Conservation (phyloP, 2,797 vertebrate genomes). For the Poecilia picta region DNA sequence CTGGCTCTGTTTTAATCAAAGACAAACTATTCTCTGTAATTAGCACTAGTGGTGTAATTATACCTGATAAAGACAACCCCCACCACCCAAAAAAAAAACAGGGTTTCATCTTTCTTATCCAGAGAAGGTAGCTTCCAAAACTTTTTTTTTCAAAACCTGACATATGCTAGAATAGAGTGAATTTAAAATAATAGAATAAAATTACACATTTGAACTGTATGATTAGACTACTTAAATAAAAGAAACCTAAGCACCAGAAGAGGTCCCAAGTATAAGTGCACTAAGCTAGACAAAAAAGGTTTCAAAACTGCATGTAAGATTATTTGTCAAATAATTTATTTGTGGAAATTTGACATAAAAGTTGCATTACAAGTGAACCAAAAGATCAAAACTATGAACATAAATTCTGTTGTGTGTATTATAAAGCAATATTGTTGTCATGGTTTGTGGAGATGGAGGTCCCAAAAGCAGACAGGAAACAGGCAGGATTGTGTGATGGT, state of each 20-base stretch:
- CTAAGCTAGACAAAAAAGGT: background rate
- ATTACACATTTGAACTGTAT: background rate
- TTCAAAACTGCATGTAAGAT: background rate
- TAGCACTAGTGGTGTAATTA: slow-evolving; percentile 26
- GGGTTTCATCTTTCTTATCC: background rate
- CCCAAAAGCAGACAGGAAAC: background rate
- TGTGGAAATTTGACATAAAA: background rate
- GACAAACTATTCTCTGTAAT: slow-evolving; percentile 41
- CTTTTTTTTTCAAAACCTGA: background rate
- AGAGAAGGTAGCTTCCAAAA: background rate
- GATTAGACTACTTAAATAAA: background rate
- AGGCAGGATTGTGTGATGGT: background rate
- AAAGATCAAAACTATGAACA: background rate
- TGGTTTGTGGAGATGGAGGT: background rate
- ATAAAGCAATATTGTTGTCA: background rate
- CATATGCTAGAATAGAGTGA: background rate
- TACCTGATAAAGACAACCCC: background rate
- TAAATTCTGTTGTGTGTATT: background rate
- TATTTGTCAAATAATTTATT: background rate
- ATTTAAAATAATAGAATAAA: background rate
- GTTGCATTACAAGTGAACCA: background rate
- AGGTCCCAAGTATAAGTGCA: background rate
- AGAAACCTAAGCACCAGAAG: background rate
- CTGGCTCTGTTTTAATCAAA: slow-evolving; percentile 58
- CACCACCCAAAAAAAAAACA: background rate